A percentile compares a stretch with the other conserved stretches of the same genome.
These are phyloP conservation scores for Erebia aethiops DNA, from an alignment of 2,888 invertebrate species.

Conservation along the genomic window DNA sequence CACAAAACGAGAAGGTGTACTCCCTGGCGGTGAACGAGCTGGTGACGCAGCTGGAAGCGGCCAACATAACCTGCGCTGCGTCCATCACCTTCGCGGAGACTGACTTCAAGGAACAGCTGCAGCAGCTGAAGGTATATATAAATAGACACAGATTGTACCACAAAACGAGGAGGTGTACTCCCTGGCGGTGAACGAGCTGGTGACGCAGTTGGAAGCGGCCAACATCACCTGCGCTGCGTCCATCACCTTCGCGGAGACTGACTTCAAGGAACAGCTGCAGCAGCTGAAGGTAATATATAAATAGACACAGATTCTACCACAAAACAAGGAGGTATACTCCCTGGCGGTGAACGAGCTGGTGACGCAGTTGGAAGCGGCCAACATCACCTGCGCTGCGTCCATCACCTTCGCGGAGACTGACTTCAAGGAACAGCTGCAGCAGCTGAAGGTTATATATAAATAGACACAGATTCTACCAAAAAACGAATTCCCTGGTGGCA, in stretches of 20 bases:
- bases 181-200: conserved; percentile 93
- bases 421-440: conserved; percentile 90
- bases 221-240: conserved; percentile 94
- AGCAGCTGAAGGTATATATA: conserved; percentile 52
- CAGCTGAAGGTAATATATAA: conserved; percentile 44
- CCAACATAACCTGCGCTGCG: conserved; percentile 92
- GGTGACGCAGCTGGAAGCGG: conserved; percentile 91
- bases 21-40: conserved; percentile 94
- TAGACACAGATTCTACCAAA: conserved; percentile 68
- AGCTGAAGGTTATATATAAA: conserved; percentile 31
- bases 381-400: conserved; percentile 92
- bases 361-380: conserved; percentile 91
- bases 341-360: conserved; percentile 94
- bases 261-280: conserved; percentile 91
- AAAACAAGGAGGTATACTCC: conserved; percentile 93
- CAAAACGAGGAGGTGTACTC: conserved; percentile 94
- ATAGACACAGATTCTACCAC: conserved; percentile 51
- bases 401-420: conserved; percentile 93
- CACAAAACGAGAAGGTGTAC: conserved; percentile 93
- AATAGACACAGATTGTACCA: too few relatives aligned
- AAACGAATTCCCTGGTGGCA: too few relatives aligned
- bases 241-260: conserved; percentile 92
- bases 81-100: conserved; percentile 93
- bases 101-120: conserved; percentile 92
- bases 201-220: conserved; percentile 91